Evolutionary conservation across 1,140 invertebrate genomes (phyloP).

Genomic region (Drosophila biarmipes): DNA sequence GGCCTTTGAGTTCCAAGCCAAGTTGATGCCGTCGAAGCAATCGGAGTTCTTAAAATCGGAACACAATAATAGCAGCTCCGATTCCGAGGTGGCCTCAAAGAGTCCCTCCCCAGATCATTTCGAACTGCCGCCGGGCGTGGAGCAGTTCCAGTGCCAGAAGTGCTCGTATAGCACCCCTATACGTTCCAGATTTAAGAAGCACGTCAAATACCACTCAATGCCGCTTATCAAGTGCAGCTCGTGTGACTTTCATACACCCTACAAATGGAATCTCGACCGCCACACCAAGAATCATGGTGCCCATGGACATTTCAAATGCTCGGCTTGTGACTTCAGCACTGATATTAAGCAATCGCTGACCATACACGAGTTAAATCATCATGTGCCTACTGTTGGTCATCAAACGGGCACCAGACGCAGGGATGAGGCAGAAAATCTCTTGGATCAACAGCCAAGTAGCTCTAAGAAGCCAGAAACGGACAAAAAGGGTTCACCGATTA

Average conservation of each 20-base stretch:
- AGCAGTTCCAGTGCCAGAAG: slow-evolving; percentile 91
- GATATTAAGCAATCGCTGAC: slow-evolving; percentile 96
- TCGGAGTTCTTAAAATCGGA: slow-evolving; percentile 15
- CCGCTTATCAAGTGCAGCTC: slow-evolving; percentile 96
- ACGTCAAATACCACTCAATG: slow-evolving; percentile 97
- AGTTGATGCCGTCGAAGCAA: slow-evolving; percentile 42
- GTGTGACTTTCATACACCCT: slow-evolving; percentile 95
- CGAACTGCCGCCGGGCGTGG: not conserved
- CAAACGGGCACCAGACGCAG: slow-evolving; percentile 78
- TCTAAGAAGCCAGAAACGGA: not conserved
- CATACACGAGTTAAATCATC: slow-evolving; percentile 95
- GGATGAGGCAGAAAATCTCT: slow-evolving; percentile 45
- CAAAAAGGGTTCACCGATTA: not conserved
- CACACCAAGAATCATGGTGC: slow-evolving; percentile 96
- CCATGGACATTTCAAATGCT: slow-evolving; percentile 91
- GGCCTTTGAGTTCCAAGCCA: slow-evolving; percentile 67
- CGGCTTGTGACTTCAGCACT: slow-evolving; percentile 95
- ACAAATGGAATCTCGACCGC: slow-evolving; percentile 91
- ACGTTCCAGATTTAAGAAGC: slow-evolving; percentile 94
- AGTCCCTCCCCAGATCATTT: slow-evolving; percentile 20
- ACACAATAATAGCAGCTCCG: slow-evolving; percentile 41
- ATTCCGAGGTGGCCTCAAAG: slow-evolving; percentile 38
- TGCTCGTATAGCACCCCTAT: slow-evolving; percentile 96
- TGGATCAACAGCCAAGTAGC: slow-evolving; percentile 14
- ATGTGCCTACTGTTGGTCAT: slow-evolving; percentile 89